These are phyloP conservation scores for Drosophila tropicalis DNA, from an alignment of 1,140 invertebrate genomes.

Conservation along the genomic window DNA sequence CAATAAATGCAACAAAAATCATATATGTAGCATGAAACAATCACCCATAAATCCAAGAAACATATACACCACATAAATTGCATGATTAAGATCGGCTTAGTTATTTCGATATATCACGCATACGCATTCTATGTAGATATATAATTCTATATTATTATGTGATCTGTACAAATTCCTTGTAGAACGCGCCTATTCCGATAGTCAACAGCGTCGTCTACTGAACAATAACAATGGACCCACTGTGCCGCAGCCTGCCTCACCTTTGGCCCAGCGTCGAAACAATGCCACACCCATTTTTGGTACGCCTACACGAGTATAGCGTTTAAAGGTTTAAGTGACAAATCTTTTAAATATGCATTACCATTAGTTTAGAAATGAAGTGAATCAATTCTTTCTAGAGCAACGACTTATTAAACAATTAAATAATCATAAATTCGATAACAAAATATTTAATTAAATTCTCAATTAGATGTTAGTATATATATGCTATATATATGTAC, in stretches of 20 bases:
- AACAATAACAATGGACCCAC: conserved; percentile 73
- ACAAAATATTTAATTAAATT: conserved; percentile 34
- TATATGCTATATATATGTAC: conserved; percentile 63
- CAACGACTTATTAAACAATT: conserved; percentile 38
- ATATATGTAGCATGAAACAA: conserved; percentile 53
- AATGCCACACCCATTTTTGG: conserved; percentile 65
- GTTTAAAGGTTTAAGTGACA: conserved; percentile 69
- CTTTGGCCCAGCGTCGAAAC: conserved; percentile 61
- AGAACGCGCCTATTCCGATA: conserved; percentile 81
- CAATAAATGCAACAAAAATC: conserved; percentile 20
- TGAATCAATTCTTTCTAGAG: conserved; percentile 35
- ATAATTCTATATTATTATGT: not conserved
- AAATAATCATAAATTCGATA: conserved; percentile 42
- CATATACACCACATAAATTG: conserved; percentile 28
- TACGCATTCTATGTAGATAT: conserved; percentile 27
- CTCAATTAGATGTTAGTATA: conserved; percentile 67
- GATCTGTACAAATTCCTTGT: conserved; percentile 36
- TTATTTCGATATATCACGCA: conserved; percentile 28
- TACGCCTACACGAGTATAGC: conserved; percentile 78
- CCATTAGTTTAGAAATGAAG: conserved; percentile 42
- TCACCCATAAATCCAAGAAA: conserved; percentile 22
- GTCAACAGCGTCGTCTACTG: conserved; percentile 71
- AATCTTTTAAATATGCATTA: conserved; percentile 53
- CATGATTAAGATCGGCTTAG: conserved; percentile 55
- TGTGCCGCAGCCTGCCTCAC: conserved; percentile 65